Conservation (phyloP, 2,888 invertebrate species). For the Macaria notata region DNA sequence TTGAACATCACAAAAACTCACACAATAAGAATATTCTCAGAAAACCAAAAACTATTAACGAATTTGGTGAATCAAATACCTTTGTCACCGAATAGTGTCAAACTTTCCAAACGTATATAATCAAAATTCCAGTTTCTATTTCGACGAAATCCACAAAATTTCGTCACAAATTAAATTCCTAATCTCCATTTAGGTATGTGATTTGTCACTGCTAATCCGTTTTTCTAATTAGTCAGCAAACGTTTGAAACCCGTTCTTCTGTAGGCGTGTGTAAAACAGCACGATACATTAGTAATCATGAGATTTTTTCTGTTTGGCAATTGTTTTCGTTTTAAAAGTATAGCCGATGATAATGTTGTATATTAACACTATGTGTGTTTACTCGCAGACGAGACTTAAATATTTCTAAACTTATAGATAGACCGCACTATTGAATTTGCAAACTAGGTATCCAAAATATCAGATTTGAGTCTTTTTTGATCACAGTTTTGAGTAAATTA, state of each 20-base stretch:
- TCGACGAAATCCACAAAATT: slow-evolving; percentile 13
- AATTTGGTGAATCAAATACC: slow-evolving; percentile 2
- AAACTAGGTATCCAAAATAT: too few species aligned
- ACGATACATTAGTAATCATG: slow-evolving; percentile 13
- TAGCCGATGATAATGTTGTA: too few species aligned
- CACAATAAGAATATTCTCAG: too few species aligned
- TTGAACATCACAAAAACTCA: too few species aligned
- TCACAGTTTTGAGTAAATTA: too few species aligned
- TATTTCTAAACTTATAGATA: too few species aligned
- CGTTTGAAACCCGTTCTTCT: slow-evolving; percentile 24
- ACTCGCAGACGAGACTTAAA: too few species aligned
- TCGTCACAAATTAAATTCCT: slow-evolving; percentile 16
- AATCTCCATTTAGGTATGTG: slow-evolving; percentile 18
- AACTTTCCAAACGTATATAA: slow-evolving; percentile 1
- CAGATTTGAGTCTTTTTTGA: too few species aligned
- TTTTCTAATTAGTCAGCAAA: slow-evolving; percentile 36
- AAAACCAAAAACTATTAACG: too few species aligned
- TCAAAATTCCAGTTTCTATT: slow-evolving; percentile 14
- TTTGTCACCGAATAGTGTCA: neutral
- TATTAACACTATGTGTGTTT: too few species aligned
- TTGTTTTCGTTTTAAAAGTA: too few species aligned
- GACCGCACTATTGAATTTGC: too few species aligned
- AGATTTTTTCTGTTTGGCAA: neutral
- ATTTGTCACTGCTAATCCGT: slow-evolving; percentile 23
- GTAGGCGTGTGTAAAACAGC: slow-evolving; percentile 30